phyloP scores from a whole-genome alignment of 2,797 vertebrate species.

The Coendou prehensilis region DNA sequence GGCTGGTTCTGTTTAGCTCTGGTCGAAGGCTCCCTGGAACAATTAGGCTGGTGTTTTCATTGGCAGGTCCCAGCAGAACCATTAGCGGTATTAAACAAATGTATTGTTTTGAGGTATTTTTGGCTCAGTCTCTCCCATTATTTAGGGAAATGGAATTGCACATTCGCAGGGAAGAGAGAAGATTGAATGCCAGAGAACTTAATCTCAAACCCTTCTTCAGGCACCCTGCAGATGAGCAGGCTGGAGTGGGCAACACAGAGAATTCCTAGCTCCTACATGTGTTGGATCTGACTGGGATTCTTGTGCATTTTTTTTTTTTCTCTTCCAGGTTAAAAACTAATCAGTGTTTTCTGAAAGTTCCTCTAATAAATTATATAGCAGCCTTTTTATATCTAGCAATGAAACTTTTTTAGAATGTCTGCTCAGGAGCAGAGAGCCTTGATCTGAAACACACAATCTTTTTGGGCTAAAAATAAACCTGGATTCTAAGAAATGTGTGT shows the following conservation, averaged over 20 bases:
- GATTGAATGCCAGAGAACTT: neutral
- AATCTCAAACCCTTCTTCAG: neutral
- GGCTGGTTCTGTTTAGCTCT: neutral
- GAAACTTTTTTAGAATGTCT: conserved; percentile 84
- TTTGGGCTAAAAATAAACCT: conserved; percentile 86
- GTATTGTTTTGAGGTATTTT: conserved; percentile 84
- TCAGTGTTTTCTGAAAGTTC: conserved; percentile 82
- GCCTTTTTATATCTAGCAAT: conserved; percentile 82
- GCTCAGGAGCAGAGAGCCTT: neutral
- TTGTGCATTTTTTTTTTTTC: conserved; percentile 45
- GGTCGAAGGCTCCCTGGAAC: conserved; percentile 61
- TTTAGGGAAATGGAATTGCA: conserved; percentile 83
- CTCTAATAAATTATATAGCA: conserved; percentile 81
- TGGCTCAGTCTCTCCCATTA: conserved; percentile 76
- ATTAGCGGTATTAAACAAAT: conserved; percentile 74
- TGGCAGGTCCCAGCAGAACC: conserved; percentile 77
- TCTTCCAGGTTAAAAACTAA: conserved; percentile 80
- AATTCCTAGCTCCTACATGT: conserved; percentile 50
- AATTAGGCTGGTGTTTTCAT: conserved; percentile 67
- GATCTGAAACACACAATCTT: conserved; percentile 71
- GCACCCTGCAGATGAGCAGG: neutral
- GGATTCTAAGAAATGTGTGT: conserved; percentile 57
- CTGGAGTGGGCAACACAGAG: conserved; percentile 19
- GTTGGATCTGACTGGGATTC: conserved; percentile 73
- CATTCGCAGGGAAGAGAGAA: conserved; percentile 44